A percentile compares a stretch with the other conserved stretches of the same genome.
Conservation (phyloP, 37 sponge, comb jelly and placozoan genomes). For the Amphimedon queenslandica region DNA sequence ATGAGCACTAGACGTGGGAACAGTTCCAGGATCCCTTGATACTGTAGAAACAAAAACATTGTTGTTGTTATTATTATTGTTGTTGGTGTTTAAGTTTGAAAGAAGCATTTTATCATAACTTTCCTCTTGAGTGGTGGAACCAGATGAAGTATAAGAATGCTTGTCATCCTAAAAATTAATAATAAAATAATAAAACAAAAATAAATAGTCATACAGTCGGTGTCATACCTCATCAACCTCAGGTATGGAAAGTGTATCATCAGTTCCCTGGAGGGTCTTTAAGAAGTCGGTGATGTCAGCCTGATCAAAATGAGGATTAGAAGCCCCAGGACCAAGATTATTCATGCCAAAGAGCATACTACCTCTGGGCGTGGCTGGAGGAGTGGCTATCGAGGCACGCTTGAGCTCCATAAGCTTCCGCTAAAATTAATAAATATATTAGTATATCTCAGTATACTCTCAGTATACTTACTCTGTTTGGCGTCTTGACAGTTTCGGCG, state of each 20-base stretch:
- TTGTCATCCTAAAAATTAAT: too few species aligned
- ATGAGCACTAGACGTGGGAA: too few species aligned
- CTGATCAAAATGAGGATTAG: background rate
- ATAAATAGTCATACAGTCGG: too few species aligned
- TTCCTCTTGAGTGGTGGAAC: background rate
- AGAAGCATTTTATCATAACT: background rate
- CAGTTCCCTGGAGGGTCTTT: background rate
- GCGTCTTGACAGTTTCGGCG: slow-evolving; percentile 64
- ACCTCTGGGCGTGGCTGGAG: slow-evolving; percentile 36
- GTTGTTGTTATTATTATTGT: slow-evolving; percentile 6
- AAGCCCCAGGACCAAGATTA: background rate
- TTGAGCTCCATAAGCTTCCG: slow-evolving; percentile 58
- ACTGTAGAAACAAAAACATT: background rate
- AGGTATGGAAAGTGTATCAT: slow-evolving; percentile 19
- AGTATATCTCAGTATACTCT: background rate
- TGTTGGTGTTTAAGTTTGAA: slow-evolving; percentile 17
- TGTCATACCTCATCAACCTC: slow-evolving; percentile 36
- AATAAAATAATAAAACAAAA: too few species aligned
- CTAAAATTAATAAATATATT: background rate
- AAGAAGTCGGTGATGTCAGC: slow-evolving; percentile 41
- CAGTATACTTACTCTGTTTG: slow-evolving; percentile 35
- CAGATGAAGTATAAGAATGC: too few species aligned
- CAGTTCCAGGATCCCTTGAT: too few species aligned
- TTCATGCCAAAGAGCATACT: slow-evolving; percentile 25
- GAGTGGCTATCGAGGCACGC: slow-evolving; percentile 44